Conservation (phyloP, 2,113 vertebrate genomes). For the Gobius niger region DNA sequence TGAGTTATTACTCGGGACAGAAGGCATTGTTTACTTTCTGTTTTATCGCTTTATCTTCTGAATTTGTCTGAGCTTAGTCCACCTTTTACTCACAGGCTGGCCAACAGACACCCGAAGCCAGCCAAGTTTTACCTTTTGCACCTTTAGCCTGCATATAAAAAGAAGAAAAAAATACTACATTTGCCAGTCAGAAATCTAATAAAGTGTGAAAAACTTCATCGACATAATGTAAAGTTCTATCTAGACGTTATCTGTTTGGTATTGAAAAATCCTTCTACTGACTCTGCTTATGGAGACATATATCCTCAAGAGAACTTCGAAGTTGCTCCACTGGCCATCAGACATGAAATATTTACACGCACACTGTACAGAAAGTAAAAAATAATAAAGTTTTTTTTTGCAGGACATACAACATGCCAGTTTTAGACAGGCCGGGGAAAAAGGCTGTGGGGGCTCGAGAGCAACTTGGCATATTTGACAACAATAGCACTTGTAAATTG, state of each 20-base stretch:
- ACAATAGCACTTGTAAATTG: slow-evolving; percentile 28
- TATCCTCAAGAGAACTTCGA: background rate
- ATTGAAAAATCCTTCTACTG: background rate
- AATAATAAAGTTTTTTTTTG: background rate
- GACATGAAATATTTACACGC: slow-evolving; percentile 1
- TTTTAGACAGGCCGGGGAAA: background rate
- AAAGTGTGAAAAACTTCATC: background rate
- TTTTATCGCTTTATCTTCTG: background rate
- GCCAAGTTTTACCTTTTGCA: no score
- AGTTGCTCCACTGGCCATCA: background rate
- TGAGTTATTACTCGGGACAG: no score
- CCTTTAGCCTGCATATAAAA: background rate
- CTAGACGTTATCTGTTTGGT: no score
- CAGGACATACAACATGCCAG: background rate
- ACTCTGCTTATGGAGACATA: background rate
- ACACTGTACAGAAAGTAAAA: background rate
- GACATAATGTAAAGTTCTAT: no score
- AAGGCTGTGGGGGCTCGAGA: slow-evolving; percentile 5
- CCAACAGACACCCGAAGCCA: background rate
- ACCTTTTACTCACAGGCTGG: background rate
- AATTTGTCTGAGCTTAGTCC: background rate
- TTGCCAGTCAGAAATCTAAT: background rate
- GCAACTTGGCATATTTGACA: slow-evolving; percentile 5
- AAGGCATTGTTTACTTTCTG: no score
- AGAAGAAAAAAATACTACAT: no score